Base-by-base conservation (phyloP, 2,888 invertebrate genomes). In the Harpagoxenus sublaevis region DNA sequence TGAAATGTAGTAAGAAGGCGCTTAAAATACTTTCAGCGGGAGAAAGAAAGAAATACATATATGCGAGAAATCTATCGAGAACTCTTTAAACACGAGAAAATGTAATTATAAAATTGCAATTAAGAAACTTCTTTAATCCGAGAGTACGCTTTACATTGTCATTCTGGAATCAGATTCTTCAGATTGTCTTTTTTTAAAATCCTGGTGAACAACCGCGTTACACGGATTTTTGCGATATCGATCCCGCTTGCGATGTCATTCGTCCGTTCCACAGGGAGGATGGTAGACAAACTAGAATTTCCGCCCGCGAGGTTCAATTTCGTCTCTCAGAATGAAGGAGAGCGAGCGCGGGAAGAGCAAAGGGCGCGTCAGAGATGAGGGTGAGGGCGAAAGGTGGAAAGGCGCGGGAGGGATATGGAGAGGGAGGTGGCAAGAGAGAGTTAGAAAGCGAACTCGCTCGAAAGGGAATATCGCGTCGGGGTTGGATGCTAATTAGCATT, bases 401-500 rank as follows among this genome's bases (percentile, higher is more conserved):
- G 65, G 79, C 68, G 65, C 45, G 31, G 35, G 6, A 60, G 39
- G 31, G 48, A 35, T 42, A 28, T 28, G 23, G 8, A 31, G 31
- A 12, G 42, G 60, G 45, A 51, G 39, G 23, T 15, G 42, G 65
- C 4, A 51, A 63, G 70, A 35, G 84, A 68, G 65, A 77, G 62
- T 63, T 71, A 86, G 79, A 84, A 83, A 70, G 78, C 81, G 71
- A 70, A 85, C 84, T 74, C 71, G 88, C 85, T 78, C 85, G 85
- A 84, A 89, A 87, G 89, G 87, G 91, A 91, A 92, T 91, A 92
- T 92, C 90, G 89, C 90, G 87, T 85, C 86, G 84, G 86, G 90
- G 90, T 89, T 90, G 89, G 89, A 92, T 91, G 89, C 90, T 92
- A 91, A 92, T 93, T 91, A 92, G 91, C 92, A 92, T 92, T 92